Evolutionary conservation across 2,113 vertebrate species (phyloP).

Genomic region (Caloenas nicobarica): DNA sequence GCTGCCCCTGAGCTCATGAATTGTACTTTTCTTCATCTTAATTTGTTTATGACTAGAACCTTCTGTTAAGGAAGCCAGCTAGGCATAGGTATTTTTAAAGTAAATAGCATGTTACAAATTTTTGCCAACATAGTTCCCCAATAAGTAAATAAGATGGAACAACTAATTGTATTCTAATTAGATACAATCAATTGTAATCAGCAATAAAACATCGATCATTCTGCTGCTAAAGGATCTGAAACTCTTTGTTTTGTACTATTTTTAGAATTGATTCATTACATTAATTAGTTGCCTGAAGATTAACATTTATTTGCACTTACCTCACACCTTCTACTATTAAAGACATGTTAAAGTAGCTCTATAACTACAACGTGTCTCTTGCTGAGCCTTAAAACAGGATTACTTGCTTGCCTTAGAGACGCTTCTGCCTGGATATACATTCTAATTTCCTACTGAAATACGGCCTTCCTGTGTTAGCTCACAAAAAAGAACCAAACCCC

Average conservation of each 20-base stretch:
- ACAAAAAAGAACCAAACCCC: neutral
- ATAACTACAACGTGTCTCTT: slow-evolving; percentile 60
- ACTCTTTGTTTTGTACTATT: slow-evolving; percentile 50
- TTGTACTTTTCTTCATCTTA: neutral
- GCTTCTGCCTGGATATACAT: slow-evolving; percentile 33
- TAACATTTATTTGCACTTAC: slow-evolving; percentile 65
- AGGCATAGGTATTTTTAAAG: neutral
- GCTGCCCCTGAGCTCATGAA: neutral
- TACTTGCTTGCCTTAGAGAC: slow-evolving; percentile 57
- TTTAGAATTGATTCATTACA: slow-evolving; percentile 67
- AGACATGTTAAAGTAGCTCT: slow-evolving; percentile 32
- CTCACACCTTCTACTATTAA: slow-evolving; percentile 55
- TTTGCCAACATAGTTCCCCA: neutral
- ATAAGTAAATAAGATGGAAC: neutral
- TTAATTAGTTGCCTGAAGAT: slow-evolving; percentile 67
- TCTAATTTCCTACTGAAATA: slow-evolving; percentile 53
- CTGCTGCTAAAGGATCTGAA: slow-evolving; percentile 21
- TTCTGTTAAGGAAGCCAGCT: neutral
- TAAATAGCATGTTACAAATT: neutral
- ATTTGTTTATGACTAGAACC: neutral
- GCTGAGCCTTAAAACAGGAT: slow-evolving; percentile 53
- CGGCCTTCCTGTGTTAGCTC: slow-evolving; percentile 58
- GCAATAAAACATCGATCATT: neutral
- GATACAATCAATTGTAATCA: neutral
- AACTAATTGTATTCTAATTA: slow-evolving; percentile 20